Evolutionary conservation across 1,140 invertebrate genomes (phyloP), one percentile per base, ranked within the genome.

Genomic region (Subanguina moxae): DNA sequence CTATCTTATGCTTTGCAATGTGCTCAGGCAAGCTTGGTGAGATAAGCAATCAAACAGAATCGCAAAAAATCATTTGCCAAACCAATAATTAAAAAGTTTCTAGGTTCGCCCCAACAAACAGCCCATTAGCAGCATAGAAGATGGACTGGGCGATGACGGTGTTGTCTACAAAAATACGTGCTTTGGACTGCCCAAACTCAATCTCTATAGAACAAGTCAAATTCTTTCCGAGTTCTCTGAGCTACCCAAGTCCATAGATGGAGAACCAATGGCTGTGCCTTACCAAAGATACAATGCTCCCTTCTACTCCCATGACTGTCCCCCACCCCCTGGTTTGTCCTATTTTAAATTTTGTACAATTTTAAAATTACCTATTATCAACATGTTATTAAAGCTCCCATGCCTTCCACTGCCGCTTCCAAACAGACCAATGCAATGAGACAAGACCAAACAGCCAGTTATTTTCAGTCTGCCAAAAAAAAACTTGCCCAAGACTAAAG

Each of bases 151-250:
- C 27, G 38, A 61, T 21, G 58, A 21, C 38, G 27, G 28, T 61
- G 58, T 61, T 8, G 27, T 61, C 19, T 61, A 25, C 58, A 30
- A 61, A 45, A 61, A 61, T n/a, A 28, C 3, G 3, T 61, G 58
- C 42, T 48, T 64, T 21, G 58, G 58, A 7, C 19, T 61, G n/a
- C 25, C 57, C 8, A 64, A 64, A 38, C 62, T 64, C 1, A 64
- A 56, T 17, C 62, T 64, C 17, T 61, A 61, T 64, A 48, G 42
- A 17, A 64, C 62, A 3, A 56, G 62, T 15, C 62, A 64, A 19
- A 64, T 64, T 28, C 56, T 64, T 3, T 64, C 62, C 7, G 62
- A 64, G 3, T 57, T 62, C 27, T 58, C 62, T 7, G 62, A 64
- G 27, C 27, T 64, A 19, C 62, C 62, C 3, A 64, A 38, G 57